Percentiles rank a stretch among this genome's conserved stretches.
These are phyloP conservation scores for Mactra quadrangularis DNA, from an alignment of 1,140 invertebrate species.

Conservation along the genomic window DNA sequence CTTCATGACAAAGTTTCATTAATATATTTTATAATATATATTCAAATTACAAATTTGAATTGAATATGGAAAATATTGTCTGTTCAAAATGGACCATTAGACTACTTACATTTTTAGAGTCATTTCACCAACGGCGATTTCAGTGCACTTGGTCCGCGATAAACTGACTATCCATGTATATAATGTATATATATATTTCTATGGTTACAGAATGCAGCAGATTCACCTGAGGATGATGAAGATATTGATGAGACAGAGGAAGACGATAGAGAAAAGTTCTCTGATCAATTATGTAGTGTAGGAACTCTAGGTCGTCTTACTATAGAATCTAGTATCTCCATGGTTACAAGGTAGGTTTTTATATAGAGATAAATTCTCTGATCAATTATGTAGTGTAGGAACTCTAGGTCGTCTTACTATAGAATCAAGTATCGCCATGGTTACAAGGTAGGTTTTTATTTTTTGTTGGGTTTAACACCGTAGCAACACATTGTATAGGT, in stretches of 20 bases:
- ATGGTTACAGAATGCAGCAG: slow-evolving; percentile 54
- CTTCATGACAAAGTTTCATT: too few species aligned
- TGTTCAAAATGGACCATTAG: too few species aligned
- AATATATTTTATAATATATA: too few species aligned
- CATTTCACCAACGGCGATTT: too few species aligned
- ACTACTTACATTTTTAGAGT: too few species aligned
- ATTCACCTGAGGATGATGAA: slow-evolving; percentile 84
- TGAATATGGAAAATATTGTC: too few species aligned
- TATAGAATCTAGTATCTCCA: slow-evolving; percentile 77
- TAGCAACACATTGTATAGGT: too few species aligned
- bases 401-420: slow-evolving; percentile 84
- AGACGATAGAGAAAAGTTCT: slow-evolving; percentile 88
- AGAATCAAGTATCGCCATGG: slow-evolving; percentile 75
- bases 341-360: slow-evolving; percentile 69
- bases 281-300: slow-evolving; percentile 89
- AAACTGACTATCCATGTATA: too few species aligned
- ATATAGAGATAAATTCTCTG: slow-evolving; percentile 87
- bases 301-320: slow-evolving; percentile 85
- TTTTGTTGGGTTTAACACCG: too few species aligned
- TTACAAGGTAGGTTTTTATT: slow-evolving; percentile 70
- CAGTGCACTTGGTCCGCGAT: too few species aligned
- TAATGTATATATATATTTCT: too few species aligned
- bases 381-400: slow-evolving; percentile 89
- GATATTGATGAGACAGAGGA: slow-evolving; percentile 89
- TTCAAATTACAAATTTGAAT: too few species aligned